Evolutionary conservation across 2,113 vertebrate genomes (phyloP), one percentile per base, ranked within the genome.

Genomic region (Dolichotis patagonum): DNA sequence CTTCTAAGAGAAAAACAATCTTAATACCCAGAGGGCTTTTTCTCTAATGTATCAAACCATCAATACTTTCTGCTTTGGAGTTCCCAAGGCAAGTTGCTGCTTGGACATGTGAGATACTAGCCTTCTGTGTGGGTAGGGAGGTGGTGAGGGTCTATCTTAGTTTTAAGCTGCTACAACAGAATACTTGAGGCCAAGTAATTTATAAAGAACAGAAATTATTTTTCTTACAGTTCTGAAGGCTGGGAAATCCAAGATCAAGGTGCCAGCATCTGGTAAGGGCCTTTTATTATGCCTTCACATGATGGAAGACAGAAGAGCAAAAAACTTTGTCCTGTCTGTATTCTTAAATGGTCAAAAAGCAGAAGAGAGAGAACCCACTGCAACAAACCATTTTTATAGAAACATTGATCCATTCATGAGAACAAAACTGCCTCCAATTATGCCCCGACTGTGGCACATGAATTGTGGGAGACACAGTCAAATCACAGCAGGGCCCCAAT

Each of bases 1-100:
- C n/a, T 49, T 85, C 69, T 71, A 86, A 86, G 38, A 81, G 8
- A 32, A 43, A 32, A 28, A 14, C 22, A 38, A 56, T 80, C 52
- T 35, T 91, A 32, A n/a, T 84, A 78, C 90, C 9, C 86, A 93
- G 7, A 85, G 78, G 65, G 46, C 38, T 94, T 67, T 94, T 35
- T 73, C 38, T 56, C 30, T 63, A 92, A n/a, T 12, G 10, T 83
- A 46, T 67, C 41, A n/a, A 28, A 71, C 60, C 60, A 54, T 87
- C 38, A 84, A 0, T 73, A 58, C 60, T 94, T 92, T 92, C 73
- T 87, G 41, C 81, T 87, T 52, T 92, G 75, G 80, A 92, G 11
- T 17, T 95, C 24, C 22, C 19, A 20, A 93, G 65, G 26, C 22
- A 86, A 77, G 52, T 54, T 1, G 3, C 43, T 88, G 62, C 56